phyloP scores from a whole-genome alignment of 2,888 invertebrate species.

The Pinctada fucata region DNA sequence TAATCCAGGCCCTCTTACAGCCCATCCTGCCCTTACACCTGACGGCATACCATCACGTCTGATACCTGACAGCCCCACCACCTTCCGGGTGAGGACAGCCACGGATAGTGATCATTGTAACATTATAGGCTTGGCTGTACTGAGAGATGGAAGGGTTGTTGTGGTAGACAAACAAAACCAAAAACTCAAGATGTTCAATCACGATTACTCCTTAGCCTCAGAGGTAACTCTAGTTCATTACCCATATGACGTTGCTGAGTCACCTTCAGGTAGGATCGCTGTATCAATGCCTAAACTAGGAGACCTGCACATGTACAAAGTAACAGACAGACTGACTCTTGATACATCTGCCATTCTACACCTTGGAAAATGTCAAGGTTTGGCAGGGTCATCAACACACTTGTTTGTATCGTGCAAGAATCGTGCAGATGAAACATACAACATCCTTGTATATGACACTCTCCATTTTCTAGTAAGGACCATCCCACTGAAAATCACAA shows the following conservation, averaged over 20 bases:
- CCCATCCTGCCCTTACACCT: no score
- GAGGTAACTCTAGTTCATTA: background rate
- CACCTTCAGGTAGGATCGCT: background rate
- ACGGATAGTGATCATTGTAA: background rate
- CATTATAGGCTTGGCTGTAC: background rate
- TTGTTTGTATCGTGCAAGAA: background rate
- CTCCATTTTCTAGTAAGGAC: background rate
- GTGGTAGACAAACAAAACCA: background rate
- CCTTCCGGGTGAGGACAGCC: background rate
- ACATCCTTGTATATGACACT: background rate
- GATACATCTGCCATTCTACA: background rate
- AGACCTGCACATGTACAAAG: background rate
- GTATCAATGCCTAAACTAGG: background rate
- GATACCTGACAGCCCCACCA: background rate
- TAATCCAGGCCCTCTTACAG: no score
- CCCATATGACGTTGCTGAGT: background rate
- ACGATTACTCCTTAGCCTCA: background rate
- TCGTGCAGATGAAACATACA: background rate
- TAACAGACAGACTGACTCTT: background rate
- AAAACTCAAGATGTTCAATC: background rate
- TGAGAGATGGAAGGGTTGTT: background rate
- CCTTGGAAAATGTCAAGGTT: background rate
- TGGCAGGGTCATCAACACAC: background rate
- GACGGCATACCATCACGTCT: background rate
- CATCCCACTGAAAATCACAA: background rate